Evolutionary conservation across 64 coral and sea anemone genomes (phyloP), one percentile per base, ranked within the genome.

Genomic region (Anthopleura sola): DNA sequence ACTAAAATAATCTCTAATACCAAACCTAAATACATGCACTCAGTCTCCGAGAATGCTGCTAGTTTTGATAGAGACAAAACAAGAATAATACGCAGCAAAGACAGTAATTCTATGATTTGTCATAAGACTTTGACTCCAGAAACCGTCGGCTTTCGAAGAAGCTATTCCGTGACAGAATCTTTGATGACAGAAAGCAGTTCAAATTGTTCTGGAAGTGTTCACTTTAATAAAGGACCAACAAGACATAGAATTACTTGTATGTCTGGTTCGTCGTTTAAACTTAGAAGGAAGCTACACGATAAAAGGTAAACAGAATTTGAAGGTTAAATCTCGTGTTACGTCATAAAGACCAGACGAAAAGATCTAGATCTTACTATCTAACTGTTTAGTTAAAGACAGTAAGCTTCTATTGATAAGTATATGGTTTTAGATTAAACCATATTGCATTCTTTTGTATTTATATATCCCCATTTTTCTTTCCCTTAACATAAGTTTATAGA

Each of bases 111-210:
- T 66, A 58, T 64, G 47, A 56, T 11, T 68, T 55, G 10, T 39
- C 64, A 2, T 49, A 75, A 86, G 37, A 37, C 32, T 17, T 34
- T 28, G 47, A 84, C 18, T 23, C 83, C 85, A 38, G 89, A 86
- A 19, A 24, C 28, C 19, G 20, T 32, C 37, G n/a, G 64, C 13
- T 23, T 92, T 38, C 85, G 79, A 68, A 86, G 90, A 55, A 90
- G 90, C 38, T 86, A 86, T 32, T 97, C 94, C 1, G 31, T 92
- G 83, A 86, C 54, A 3, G 94, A 97, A 29, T 97, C 94, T 44
- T 19, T 69, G 32, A 48, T 31, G 18, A 88, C 71, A 26, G 89
- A 91, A 18, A 55, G 60, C 0, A 78, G 85, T 39, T 83, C 77
- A 60, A 56, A 62, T 20, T 47, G 29, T 37, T 77, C 44, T n/a